Conservation (phyloP, 2,113 vertebrate species). For the Sapayoa aenigma region DNA sequence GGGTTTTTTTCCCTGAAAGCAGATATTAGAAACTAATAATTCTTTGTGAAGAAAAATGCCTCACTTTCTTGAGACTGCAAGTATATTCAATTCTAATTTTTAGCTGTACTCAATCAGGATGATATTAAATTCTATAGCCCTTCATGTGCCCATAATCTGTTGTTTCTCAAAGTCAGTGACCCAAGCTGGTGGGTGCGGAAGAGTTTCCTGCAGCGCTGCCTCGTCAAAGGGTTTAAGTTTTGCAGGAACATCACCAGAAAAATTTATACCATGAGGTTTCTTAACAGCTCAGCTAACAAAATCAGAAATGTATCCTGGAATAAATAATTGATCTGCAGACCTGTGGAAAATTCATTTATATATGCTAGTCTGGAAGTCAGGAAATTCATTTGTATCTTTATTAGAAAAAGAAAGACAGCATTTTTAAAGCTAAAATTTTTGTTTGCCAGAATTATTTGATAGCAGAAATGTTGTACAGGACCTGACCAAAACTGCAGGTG, state of each 20-base stretch:
- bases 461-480: neutral
- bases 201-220: neutral
- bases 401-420: neutral
- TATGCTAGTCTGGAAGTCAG: neutral
- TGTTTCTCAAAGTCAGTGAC: neutral
- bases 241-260: neutral
- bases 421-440: neutral
- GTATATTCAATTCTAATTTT: neutral
- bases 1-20: neutral
- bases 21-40: neutral
- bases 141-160: neutral
- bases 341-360: neutral
- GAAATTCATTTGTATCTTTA: neutral
- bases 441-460: neutral
- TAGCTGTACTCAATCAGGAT: neutral
- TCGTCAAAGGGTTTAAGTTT: neutral
- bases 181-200: neutral
- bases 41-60: neutral
- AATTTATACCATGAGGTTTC: neutral
- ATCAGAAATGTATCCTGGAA: neutral
- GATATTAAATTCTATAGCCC: neutral
- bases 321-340: neutral
- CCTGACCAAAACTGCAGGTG: neutral
- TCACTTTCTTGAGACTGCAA: neutral
- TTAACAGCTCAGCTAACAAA: neutral